Evolutionary conservation across 2,113 vertebrate genomes (phyloP).

Genomic region (Leucosticte australis): DNA sequence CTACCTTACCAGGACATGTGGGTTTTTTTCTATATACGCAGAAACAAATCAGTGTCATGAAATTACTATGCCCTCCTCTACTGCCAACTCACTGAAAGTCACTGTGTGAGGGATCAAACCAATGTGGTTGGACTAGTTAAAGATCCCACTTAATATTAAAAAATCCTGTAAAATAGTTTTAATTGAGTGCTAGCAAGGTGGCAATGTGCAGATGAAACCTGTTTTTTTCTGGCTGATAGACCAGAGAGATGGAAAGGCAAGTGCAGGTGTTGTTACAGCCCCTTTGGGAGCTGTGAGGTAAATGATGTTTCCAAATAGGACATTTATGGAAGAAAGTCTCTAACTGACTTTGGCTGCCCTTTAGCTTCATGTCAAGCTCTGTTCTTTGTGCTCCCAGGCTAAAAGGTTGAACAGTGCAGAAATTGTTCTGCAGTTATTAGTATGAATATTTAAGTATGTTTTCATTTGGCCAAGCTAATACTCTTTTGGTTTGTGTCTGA

Average conservation of each 20-base stretch:
- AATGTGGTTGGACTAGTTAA: background rate
- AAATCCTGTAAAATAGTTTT: background rate
- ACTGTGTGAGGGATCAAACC: background rate
- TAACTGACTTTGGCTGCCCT: background rate
- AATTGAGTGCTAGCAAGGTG: background rate
- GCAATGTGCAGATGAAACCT: background rate
- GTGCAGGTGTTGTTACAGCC: background rate
- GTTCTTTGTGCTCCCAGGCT: background rate
- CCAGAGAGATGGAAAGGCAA: background rate
- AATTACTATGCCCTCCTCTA: background rate
- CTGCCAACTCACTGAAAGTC: background rate
- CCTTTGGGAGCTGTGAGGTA: background rate
- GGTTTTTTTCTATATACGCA: background rate
- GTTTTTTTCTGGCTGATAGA: background rate
- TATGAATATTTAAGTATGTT: background rate
- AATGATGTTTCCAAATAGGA: background rate
- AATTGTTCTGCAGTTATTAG: background rate
- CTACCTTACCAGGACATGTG: background rate
- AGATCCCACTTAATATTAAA: background rate
- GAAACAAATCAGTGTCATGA: fast-evolving
- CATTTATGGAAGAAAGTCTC: background rate
- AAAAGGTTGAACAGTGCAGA: background rate
- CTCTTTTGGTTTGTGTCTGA: background rate
- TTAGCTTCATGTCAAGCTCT: background rate
- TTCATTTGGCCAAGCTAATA: background rate